Evolutionary conservation across 2,797 vertebrate species (phyloP).

Genomic region (Erpetoichthys calabaricus): DNA sequence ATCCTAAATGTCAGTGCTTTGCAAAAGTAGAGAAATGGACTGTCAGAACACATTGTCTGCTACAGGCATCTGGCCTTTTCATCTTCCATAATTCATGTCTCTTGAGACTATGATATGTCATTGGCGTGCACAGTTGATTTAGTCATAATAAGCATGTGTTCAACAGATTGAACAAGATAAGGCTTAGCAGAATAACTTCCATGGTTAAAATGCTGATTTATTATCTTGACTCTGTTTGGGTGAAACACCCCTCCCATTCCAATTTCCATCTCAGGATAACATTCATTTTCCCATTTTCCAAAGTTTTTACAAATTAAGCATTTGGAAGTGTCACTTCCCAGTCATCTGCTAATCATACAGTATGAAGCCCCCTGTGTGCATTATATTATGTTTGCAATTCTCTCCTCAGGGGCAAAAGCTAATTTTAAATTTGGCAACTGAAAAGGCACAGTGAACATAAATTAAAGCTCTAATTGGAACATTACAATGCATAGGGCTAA

Average conservation of each 20-base stretch:
- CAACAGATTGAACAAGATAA: slow-evolving; percentile 5
- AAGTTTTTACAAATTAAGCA: too few species aligned
- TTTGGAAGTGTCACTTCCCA: too few species aligned
- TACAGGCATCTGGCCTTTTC: background rate
- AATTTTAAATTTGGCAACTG: too few species aligned
- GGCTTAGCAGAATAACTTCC: background rate
- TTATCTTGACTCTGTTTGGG: background rate
- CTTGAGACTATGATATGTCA: slow-evolving; percentile 8
- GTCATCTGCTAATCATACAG: too few species aligned
- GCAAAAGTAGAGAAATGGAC: slow-evolving; percentile 1
- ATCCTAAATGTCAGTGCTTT: slow-evolving; percentile 12
- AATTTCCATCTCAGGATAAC: background rate
- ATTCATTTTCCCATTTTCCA: too few species aligned
- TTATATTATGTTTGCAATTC: too few species aligned
- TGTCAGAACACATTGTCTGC: background rate
- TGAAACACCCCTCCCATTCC: background rate
- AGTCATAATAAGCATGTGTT: slow-evolving; percentile 6
- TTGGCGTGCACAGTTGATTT: slow-evolving; percentile 9
- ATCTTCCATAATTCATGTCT: slow-evolving; percentile 13
- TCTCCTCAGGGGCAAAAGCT: too few species aligned
- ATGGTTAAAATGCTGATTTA: background rate
- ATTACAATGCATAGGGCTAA: too few species aligned
- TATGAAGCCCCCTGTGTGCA: too few species aligned
- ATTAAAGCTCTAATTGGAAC: too few species aligned
- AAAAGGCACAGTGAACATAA: too few species aligned